Base-by-base conservation (phyloP, 2,113 vertebrate species). In the Sminthopsis crassicaudata region DNA sequence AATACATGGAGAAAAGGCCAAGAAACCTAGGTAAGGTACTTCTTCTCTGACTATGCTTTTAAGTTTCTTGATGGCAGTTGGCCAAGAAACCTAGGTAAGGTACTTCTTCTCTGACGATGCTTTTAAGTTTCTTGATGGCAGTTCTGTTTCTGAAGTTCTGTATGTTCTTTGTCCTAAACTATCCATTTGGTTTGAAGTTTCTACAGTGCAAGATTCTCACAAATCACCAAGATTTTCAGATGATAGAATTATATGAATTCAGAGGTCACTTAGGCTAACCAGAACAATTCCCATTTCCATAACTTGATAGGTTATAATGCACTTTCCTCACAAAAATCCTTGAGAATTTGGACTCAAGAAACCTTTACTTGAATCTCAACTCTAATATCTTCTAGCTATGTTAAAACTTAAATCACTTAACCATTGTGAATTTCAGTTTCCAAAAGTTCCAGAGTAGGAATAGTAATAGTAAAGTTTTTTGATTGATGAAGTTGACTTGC, bases 1-100 rank as follows among this genome's bases (percentile, higher is more conserved):
- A 99, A 99, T 99, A 94, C 98, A 98, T 54, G 98, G 98, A 57
- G 99, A 99, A 97, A 99, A 99, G 97, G 98, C 98, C 54, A 99
- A 99, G 98, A 99, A 99, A 91, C 99, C 99, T 92, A 99, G 99
- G 99, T 99, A 26, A 97, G 98, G 67, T 8, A 90, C 93, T 42
- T 93, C n/a, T 5, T 54, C 67, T 96, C 91, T 88, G 26, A 46
- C 94, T 92, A 42, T 42, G 67, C 67, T 89, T 94, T 25, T 93
- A 19, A 23, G 6, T 93, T 95, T 2, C 0, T 23, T 76, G 19
- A 14, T 24, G 0, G 0, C 4, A 23, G 50, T 0, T 26, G 97
- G 98, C 98, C 54, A 99, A 99, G 98, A 99, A 99, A 91, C 99
- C 99, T 92, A 99, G 99, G 99, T 99, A 26, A 97, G 98, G 67